Conservation (phyloP, 2,888 invertebrate genomes). For the Drosophila planitibia region DNA sequence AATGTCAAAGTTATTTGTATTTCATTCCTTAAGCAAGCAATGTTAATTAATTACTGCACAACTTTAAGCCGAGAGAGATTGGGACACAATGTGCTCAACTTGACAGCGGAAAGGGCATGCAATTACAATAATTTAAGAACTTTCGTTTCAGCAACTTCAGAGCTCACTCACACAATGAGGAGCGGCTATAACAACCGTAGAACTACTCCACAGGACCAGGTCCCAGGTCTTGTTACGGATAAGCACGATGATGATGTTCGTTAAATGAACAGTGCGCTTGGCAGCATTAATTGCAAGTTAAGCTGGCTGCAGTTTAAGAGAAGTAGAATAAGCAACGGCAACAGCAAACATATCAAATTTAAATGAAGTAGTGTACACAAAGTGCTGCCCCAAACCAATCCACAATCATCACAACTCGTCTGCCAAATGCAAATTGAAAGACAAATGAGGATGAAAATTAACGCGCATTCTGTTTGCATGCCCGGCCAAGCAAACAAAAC, state of each 20-base stretch:
- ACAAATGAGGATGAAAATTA: slow-evolving; percentile 61
- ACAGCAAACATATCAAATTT: slow-evolving; percentile 49
- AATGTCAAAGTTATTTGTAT: slow-evolving; percentile 77
- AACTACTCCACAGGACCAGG: slow-evolving; percentile 4
- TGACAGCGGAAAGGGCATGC: slow-evolving; percentile 35
- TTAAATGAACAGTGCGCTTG: slow-evolving; percentile 27
- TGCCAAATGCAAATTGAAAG: slow-evolving; percentile 57
- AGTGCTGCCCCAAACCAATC: slow-evolving; percentile 9
- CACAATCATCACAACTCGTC: slow-evolving; percentile 22
- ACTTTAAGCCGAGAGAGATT: slow-evolving; percentile 47
- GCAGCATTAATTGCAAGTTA: slow-evolving; percentile 66
- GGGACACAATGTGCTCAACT: slow-evolving; percentile 2
- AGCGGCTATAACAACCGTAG: slow-evolving; percentile 2
- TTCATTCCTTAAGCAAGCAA: slow-evolving; percentile 77
- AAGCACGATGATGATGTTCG: slow-evolving; percentile 28
- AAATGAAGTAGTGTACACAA: slow-evolving; percentile 41
- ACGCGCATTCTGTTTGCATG: slow-evolving; percentile 45
- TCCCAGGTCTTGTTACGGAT: slow-evolving; percentile 2
- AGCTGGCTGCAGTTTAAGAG: slow-evolving; percentile 55
- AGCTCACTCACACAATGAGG: slow-evolving; percentile 39
- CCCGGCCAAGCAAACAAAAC: slow-evolving; percentile 16
- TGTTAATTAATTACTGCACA: slow-evolving; percentile 75
- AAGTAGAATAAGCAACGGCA: slow-evolving; percentile 1
- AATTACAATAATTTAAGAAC: slow-evolving; percentile 76
- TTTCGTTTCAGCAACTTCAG: slow-evolving; percentile 53